A percentile compares a stretch with the other conserved stretches of the same genome.
Conservation (phyloP, 1,140 invertebrate genomes). For the Periplaneta americana region DNA sequence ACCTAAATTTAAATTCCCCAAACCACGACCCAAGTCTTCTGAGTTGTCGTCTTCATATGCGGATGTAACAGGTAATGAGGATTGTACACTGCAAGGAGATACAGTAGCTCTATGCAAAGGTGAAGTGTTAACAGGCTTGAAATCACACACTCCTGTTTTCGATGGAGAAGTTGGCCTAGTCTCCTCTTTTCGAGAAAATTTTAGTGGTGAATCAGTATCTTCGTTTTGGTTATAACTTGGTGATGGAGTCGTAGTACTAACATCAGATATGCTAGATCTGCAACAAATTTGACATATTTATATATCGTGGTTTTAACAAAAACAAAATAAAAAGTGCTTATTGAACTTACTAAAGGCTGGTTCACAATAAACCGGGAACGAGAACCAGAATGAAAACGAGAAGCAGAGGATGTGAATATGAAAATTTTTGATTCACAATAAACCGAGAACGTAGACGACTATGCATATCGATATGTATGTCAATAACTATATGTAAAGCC, state of each 20-base stretch:
- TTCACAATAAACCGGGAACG: too few species aligned
- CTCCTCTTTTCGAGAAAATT: not conserved
- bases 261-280: not conserved
- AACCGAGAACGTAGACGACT: too few species aligned
- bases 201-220: not conserved
- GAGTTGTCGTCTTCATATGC: not conserved
- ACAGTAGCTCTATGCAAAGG: not conserved
- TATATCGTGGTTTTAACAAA: too few species aligned
- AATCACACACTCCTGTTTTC: not conserved
- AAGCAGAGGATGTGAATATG: too few species aligned
- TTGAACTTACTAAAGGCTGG: too few species aligned
- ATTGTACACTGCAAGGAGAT: not conserved
- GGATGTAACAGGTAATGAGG: not conserved
- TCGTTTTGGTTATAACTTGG: not conserved
- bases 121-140: not conserved
- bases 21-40: not conserved
- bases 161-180: too few species aligned
- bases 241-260: not conserved
- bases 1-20: conserved; percentile 19
- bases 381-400: too few species aligned
- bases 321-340: too few species aligned
- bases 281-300: not conserved
- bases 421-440: too few species aligned
- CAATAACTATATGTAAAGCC: too few species aligned
- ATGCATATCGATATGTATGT: too few species aligned